Base-by-base conservation (phyloP, 2,113 vertebrate genomes). In the Camelus bactrianus region DNA sequence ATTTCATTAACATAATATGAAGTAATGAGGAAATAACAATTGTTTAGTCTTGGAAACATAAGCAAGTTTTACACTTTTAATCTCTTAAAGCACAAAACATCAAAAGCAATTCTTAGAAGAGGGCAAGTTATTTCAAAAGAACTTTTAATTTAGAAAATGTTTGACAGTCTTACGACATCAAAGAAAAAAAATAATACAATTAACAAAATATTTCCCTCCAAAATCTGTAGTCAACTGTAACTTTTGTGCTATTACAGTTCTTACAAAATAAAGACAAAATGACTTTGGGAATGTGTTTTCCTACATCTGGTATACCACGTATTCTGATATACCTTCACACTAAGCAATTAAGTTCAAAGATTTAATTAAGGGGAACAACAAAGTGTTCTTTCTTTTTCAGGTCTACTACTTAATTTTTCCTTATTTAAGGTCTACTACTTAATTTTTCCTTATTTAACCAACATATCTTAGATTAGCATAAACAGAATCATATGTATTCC, bases 371-470 rank as follows among this genome's bases (percentile, higher is more conserved):
- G 88, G 24, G 28, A 91, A 92, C 0, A 46, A 28, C 22, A 86
- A 86, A 64, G 72, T n/a, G 15, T 65, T 89, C 24, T 87, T 96
- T 54, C 17, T 91, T 88, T 88, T 94, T 83, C 16, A 86, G n/a
- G 28, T 84, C 22, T 82, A 46, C 46, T 76, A 54, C 50, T 92
- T 70, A 95, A 35, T 94, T 94, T 93, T 73, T 79, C 46, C 69
- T 82, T 62, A 73, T 86, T 94, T 83, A 73, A 46, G n/a, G 28
- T 84, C 22, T 82, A 46, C 46, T 76, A 54, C 50, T 92, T 70
- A 95, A 35, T 94, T 94, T 93, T 73, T 79, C 46, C 69, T 82
- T 62, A 73, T 86, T 94, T 83, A 73, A 46, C 5, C 24, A 94
- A 76, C 24, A 32, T 65, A 87, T 11, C 46, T 96, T 70, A 73